phyloP scores from a whole-genome alignment of 1,140 invertebrate species.

The Prorops nasuta region DNA sequence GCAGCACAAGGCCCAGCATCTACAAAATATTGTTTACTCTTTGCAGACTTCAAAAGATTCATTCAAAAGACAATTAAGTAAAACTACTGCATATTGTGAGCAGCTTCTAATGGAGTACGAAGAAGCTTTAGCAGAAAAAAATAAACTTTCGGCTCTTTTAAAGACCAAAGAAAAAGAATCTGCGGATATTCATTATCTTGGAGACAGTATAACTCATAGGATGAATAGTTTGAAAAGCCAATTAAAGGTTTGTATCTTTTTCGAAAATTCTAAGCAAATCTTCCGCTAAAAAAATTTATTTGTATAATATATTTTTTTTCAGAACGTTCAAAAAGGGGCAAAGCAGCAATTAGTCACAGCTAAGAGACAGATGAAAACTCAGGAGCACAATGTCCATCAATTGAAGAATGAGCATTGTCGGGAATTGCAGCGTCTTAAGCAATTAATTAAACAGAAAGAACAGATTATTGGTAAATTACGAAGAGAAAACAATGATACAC shows the following conservation, averaged over 20 bases:
- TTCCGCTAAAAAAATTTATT: too few species aligned
- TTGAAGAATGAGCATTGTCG: slow-evolving; percentile 56
- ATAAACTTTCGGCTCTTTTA: slow-evolving; percentile 52
- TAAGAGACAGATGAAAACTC: slow-evolving; percentile 57
- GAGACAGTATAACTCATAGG: slow-evolving; percentile 53
- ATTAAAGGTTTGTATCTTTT: slow-evolving; percentile 56
- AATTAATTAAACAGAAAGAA: slow-evolving; percentile 55
- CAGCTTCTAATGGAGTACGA: slow-evolving; percentile 61
- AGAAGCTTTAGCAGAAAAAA: slow-evolving; percentile 55
- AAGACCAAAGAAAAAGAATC: slow-evolving; percentile 57
- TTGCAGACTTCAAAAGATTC: slow-evolving; percentile 58
- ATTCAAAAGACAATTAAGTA: slow-evolving; percentile 58
- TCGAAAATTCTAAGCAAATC: too few species aligned
- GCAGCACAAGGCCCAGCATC: slow-evolving; percentile 51
- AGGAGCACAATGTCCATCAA: slow-evolving; percentile 50
- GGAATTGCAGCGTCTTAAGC: slow-evolving; percentile 54
- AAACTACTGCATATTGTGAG: slow-evolving; percentile 59
- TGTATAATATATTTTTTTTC: slow-evolving; percentile 27
- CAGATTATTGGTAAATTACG: slow-evolving; percentile 49
- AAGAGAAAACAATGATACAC: slow-evolving; percentile 43
- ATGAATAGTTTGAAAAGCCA: slow-evolving; percentile 58
- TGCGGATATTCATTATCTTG: slow-evolving; percentile 54
- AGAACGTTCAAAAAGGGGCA: slow-evolving; percentile 58
- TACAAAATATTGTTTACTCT: slow-evolving; percentile 51
- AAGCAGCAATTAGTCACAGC: slow-evolving; percentile 56